Conservation (phyloP, 2,888 invertebrate genomes). For the Caenorhabditis sp. region DNA sequence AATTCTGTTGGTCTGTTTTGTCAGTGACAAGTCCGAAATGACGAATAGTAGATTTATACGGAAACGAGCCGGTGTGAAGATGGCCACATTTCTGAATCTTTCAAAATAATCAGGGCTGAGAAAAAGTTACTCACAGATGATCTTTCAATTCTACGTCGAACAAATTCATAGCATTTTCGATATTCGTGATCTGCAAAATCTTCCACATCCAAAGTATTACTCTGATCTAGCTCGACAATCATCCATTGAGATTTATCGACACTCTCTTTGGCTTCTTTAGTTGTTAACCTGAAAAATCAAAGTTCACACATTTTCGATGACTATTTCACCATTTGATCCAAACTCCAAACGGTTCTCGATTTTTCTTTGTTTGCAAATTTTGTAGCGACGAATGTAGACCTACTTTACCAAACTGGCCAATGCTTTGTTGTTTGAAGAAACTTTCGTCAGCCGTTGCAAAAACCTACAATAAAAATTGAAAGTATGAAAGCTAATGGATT, state of each 20-base stretch:
- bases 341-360: not conserved
- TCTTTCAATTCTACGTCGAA: not conserved
- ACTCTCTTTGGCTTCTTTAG: not conserved
- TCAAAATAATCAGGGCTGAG: too few species aligned
- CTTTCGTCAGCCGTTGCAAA: not conserved
- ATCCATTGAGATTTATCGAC: not conserved
- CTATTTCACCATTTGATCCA: not conserved
- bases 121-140: too few species aligned
- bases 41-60: not conserved
- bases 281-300: not conserved
- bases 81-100: too few species aligned
- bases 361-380: not conserved
- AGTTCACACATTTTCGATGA: too few species aligned
- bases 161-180: conserved; percentile 1
- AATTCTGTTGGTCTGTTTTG: not conserved
- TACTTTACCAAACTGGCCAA: not conserved
- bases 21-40: not conserved
- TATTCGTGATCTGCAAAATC: conserved; percentile 9
- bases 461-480: not conserved
- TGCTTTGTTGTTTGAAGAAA: not conserved
- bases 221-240: not conserved
- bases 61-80: too few species aligned
- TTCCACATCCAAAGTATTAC: not conserved
- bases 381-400: not conserved
- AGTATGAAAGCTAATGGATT: too few species aligned